These are phyloP conservation scores for Ladona fulva DNA, from an alignment of 1,140 invertebrate genomes.

Conservation along the genomic window DNA sequence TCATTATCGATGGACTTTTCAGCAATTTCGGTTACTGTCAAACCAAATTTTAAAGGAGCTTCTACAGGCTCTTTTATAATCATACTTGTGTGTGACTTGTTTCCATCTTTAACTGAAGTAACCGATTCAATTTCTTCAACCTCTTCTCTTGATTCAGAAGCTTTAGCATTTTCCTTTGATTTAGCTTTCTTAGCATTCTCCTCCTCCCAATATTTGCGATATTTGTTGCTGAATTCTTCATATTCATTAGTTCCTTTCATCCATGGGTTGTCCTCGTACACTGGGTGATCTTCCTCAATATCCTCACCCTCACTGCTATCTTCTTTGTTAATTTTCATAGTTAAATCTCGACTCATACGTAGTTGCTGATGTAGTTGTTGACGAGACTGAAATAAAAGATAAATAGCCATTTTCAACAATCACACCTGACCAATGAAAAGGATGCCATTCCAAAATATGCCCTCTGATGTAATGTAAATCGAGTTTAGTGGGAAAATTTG, in stretches of 20 bases:
- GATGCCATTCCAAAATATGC: too few species aligned
- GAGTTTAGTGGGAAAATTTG: too few species aligned
- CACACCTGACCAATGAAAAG: too few species aligned
- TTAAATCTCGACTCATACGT: constrained; percentile 69
- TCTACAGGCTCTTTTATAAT: too few species aligned
- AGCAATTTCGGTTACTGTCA: not conserved
- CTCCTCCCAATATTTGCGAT: constrained; percentile 60
- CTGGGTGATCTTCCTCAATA: constrained; percentile 30
- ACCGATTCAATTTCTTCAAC: too few species aligned
- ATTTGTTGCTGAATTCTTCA: constrained; percentile 50
- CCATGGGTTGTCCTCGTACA: not conserved
- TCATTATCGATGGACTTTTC: not conserved
- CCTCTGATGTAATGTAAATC: too few species aligned
- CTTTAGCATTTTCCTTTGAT: not conserved
- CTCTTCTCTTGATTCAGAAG: too few species aligned
- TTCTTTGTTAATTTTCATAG: constrained; percentile 53
- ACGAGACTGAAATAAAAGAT: constrained; percentile 53
- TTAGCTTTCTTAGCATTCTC: constrained; percentile 35
- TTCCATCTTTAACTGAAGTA: too few species aligned
- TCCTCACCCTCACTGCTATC: constrained; percentile 31
- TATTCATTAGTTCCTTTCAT: not conserved
- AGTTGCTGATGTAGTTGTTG: constrained; percentile 78
- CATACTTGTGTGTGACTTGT: too few species aligned
- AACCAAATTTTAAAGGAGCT: not conserved
- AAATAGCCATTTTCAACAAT: constrained; percentile 18